Evolutionary conservation across 2,113 vertebrate genomes (phyloP), one percentile per base, ranked within the genome.

Genomic region (Trinectes maculatus): DNA sequence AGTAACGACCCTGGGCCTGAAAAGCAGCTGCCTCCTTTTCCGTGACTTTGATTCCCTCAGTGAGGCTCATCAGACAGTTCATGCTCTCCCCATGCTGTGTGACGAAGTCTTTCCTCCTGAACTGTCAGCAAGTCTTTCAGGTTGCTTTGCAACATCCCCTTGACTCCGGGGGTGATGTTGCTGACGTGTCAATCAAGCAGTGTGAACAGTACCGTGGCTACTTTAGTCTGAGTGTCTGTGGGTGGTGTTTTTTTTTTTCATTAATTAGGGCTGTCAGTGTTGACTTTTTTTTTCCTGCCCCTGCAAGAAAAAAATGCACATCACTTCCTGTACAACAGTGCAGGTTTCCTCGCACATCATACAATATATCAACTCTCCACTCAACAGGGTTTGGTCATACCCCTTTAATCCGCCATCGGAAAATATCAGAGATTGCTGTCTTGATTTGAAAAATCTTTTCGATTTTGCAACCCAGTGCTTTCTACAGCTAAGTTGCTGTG

Each of bases 101-200:
- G 22, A 33, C 54, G 51, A 76, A 1, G 47, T 54, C 36, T 24
- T 57, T 39, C 7, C 59, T 31, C 34, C 18, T 29, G 28, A 53
- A 71, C n/a, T 37, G 26, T 62, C 71, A 60, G 26, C 13, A 58
- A 59, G 71, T 40, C 24, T n/a, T 44, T 80, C 54, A 37, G n/a
- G 22, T 10, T 3, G 13, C 65, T 25, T 37, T 13, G 59, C 16
- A 51, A 46, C 34, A 21, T 3, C n/a, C 28, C 1, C 3, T 0
- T 9, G 19, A 18, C 57, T 57, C 28, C 22, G 0, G 3, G 3
- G 13, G 26, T 3, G 2, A 56, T 10, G n/a, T 15, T 3, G 24
- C 15, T 19, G 59, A 53, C 59, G 44, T 51, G 71, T 43, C 68
- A 57, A 1, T 75, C 42, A 74, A 52, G 43, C 71, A 22, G 46